Conservation (phyloP, 2,797 vertebrate genomes). For the Florisuga fusca region DNA sequence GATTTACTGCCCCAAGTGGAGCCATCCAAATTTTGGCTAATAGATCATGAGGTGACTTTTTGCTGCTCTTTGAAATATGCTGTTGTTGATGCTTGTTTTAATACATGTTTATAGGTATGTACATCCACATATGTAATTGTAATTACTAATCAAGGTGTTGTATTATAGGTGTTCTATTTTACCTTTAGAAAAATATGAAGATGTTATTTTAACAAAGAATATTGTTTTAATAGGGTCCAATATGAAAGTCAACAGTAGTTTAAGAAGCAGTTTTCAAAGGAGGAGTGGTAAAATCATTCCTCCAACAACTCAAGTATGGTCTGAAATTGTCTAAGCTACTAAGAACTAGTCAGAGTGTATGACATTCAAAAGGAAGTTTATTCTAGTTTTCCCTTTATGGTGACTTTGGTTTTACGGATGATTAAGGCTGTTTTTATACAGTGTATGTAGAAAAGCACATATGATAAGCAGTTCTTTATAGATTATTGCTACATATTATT, state of each 20-base stretch:
- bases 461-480: neutral
- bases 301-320: neutral
- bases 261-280: neutral
- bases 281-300: neutral
- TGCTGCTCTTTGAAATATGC: neutral
- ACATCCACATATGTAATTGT: neutral
- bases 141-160: neutral
- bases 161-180: neutral
- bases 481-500: neutral
- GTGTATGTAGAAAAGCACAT: neutral
- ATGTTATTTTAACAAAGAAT: neutral
- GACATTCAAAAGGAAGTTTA: neutral
- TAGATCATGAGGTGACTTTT: neutral
- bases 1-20: neutral
- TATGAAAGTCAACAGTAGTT: neutral
- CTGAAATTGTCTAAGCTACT: neutral
- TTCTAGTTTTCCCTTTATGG: neutral
- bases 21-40: neutral
- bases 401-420: neutral
- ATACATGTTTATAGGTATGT: neutral
- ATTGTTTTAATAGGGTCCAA: neutral
- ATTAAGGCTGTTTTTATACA: neutral
- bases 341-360: neutral
- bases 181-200: neutral
- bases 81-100: neutral